Conservation (phyloP, 2,113 vertebrate species). For the Scytalopus superciliaris region DNA sequence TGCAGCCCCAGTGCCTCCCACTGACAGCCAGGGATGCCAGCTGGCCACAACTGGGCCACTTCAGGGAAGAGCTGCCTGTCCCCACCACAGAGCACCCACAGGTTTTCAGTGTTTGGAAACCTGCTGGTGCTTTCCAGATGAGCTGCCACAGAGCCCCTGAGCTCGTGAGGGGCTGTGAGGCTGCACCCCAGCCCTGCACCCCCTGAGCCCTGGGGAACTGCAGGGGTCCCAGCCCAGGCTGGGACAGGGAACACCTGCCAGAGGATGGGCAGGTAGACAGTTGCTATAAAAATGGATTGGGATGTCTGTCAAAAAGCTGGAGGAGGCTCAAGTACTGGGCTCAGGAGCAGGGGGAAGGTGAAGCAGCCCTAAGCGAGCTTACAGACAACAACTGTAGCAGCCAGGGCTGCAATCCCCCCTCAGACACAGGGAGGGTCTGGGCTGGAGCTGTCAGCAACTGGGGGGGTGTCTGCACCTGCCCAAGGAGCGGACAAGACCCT, state of each 20-base stretch:
- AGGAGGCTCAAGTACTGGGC: neutral
- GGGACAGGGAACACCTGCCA: neutral
- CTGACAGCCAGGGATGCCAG: neutral
- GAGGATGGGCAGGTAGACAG: neutral
- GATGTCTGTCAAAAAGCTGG: neutral
- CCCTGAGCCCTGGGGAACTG: neutral
- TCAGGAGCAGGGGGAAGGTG: neutral
- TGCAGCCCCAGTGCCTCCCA: neutral
- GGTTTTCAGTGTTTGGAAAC: neutral
- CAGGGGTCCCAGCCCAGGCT: neutral
- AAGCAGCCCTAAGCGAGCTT: rapidly evolving
- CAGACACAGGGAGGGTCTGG: neutral
- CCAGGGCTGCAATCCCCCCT: neutral
- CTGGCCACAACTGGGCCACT: neutral
- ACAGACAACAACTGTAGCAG: neutral
- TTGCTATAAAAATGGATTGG: neutral
- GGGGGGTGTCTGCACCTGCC: neutral
- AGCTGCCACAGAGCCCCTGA: neutral
- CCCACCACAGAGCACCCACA: neutral
- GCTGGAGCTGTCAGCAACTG: neutral
- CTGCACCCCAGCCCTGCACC: neutral
- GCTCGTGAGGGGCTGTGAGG: neutral
- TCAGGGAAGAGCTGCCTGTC: neutral
- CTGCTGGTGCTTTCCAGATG: neutral
- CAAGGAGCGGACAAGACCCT: rapidly evolving